Percentiles rank a stretch among this genome's conserved stretches.
Evolutionary conservation across 2,888 invertebrate species (phyloP).

Genomic region (Caenorhabditis plicata): DNA sequence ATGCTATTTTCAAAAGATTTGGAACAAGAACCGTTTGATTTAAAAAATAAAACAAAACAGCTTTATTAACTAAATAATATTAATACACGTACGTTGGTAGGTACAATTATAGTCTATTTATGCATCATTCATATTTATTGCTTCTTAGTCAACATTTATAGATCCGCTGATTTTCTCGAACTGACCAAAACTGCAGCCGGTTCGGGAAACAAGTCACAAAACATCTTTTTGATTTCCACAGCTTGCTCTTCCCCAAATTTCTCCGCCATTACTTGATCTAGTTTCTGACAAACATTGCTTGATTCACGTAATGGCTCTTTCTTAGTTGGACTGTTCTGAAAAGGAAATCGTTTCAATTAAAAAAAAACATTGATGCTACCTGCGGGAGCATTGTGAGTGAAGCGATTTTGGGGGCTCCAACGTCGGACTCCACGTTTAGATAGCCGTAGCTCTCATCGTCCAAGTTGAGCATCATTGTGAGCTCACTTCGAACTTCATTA

Average conservation of each 20-base stretch:
- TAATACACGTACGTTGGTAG: too few species aligned
- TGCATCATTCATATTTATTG: too few species aligned
- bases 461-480: conserved; percentile 39
- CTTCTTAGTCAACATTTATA: too few species aligned
- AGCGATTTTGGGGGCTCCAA: conserved; percentile 10
- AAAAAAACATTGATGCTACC: not conserved
- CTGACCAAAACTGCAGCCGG: not conserved
- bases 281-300: not conserved
- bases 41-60: too few species aligned
- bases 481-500: conserved; percentile 23
- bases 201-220: conserved; percentile 17
- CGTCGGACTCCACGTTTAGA: conserved; percentile 21
- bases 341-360: too few species aligned
- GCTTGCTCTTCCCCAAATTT: conserved; percentile 13
- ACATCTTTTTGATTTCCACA: conserved; percentile 20
- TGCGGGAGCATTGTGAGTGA: conserved; percentile 15
- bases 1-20: too few species aligned
- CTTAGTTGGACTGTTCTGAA: too few species aligned
- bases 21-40: too few species aligned
- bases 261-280: conserved; percentile 8
- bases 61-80: too few species aligned
- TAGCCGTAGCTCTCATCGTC: conserved; percentile 49
- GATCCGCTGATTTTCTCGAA: too few species aligned
- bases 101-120: too few species aligned
- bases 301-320: too few species aligned